Evolutionary conservation across 2,797 vertebrate genomes (phyloP).

Genomic region (Acrossocheilus fasciatus): DNA sequence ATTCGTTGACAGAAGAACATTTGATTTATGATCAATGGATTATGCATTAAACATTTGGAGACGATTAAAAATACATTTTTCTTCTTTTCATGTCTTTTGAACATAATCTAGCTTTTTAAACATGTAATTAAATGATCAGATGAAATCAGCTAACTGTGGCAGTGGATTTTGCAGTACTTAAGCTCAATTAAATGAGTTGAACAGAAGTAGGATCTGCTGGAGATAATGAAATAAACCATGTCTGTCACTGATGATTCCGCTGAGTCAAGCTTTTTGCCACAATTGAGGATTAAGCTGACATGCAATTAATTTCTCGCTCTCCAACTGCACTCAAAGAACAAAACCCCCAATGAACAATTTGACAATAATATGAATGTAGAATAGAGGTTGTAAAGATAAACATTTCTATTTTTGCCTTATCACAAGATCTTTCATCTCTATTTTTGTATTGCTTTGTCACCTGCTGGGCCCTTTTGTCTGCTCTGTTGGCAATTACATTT

Average conservation of each 20-base stretch:
- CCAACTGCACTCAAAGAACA: conserved; percentile 66
- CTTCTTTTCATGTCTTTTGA: background rate
- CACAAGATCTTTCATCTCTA: conserved; percentile 75
- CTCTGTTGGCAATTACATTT: conserved; percentile 77
- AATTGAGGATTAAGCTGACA: conserved; percentile 76
- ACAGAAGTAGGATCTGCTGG: conserved; percentile 47
- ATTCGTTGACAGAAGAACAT: background rate
- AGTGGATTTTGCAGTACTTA: conserved; percentile 35
- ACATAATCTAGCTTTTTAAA: background rate
- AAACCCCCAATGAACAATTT: conserved; percentile 68
- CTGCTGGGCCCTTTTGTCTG: conserved; percentile 74
- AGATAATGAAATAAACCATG: conserved; percentile 76
- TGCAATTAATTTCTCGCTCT: conserved; percentile 77
- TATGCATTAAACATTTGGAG: background rate
- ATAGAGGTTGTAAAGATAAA: conserved; percentile 74
- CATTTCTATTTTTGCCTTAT: conserved; percentile 64
- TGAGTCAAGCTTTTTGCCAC: conserved; percentile 71
- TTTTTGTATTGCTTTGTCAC: conserved; percentile 69
- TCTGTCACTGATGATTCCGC: conserved; percentile 75
- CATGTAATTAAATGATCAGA: conserved; percentile 42
- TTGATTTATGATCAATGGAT: background rate
- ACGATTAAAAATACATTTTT: background rate
- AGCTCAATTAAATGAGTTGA: conserved; percentile 30
- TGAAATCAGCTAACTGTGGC: conserved; percentile 19
- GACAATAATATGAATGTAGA: conserved; percentile 61